Conservation (phyloP, 2,113 vertebrate genomes). For the Telmatochromis sp. region DNA sequence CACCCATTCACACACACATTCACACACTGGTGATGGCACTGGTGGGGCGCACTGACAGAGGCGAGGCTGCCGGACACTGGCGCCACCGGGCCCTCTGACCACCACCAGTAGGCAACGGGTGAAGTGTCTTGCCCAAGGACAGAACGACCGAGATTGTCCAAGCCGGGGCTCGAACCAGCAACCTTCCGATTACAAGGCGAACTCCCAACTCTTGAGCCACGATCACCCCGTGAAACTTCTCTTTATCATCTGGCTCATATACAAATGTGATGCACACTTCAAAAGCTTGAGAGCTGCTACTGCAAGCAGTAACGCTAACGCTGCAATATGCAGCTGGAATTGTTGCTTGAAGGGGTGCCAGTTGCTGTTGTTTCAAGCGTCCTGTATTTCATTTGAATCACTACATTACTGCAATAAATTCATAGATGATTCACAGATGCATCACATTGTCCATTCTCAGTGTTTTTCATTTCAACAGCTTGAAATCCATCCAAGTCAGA, state of each 20-base stretch:
- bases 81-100: no score
- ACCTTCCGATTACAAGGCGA: no score
- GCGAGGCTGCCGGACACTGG: no score
- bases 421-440: background rate
- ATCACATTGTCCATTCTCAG: background rate
- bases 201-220: no score
- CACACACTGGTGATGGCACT: no score
- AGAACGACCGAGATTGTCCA: no score
- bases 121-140: no score
- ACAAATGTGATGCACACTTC: background rate
- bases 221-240: background rate
- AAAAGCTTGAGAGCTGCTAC: background rate
- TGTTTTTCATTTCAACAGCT: background rate
- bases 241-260: background rate
- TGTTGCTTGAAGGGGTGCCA: background rate
- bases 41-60: no score
- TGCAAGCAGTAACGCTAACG: background rate
- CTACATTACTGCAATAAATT: background rate
- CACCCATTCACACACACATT: no score
- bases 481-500: background rate
- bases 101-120: no score
- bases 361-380: background rate
- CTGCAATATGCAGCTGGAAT: background rate
- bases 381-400: background rate
- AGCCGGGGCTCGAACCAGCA: no score